Percentiles rank a stretch among this genome's conserved stretches.
Evolutionary conservation across 2,888 invertebrate genomes (phyloP).

Genomic region (Diaperis boleti): DNA sequence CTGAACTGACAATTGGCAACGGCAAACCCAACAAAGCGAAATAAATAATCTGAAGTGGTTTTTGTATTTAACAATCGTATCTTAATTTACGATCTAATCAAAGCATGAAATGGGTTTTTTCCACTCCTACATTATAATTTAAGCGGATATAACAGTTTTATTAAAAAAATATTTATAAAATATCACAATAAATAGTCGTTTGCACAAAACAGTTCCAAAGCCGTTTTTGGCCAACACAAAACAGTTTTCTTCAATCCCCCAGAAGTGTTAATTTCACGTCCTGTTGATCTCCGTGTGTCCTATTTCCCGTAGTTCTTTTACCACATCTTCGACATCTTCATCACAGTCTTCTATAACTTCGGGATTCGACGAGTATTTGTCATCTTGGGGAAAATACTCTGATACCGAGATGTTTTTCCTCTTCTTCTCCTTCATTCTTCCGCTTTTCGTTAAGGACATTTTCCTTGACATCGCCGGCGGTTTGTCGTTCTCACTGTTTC

Average conservation of each 20-base stretch:
- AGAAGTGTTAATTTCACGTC: not conserved
- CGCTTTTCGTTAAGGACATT: constrained; percentile 56
- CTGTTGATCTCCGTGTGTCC: constrained; percentile 12
- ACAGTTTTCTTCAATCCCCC: too few species aligned
- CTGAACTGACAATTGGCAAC: too few species aligned
- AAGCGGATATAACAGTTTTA: too few species aligned
- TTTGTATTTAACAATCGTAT: constrained; percentile 11
- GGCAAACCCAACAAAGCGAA: not conserved
- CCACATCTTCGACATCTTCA: constrained; percentile 21
- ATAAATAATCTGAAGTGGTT: constrained; percentile 25
- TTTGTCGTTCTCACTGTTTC: constrained; percentile 5
- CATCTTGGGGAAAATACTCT: constrained; percentile 27
- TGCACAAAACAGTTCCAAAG: not conserved
- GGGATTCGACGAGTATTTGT: not conserved
- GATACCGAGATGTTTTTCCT: constrained; percentile 38
- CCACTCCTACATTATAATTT: not conserved
- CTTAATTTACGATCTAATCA: constrained; percentile 32
- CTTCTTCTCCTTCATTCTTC: constrained; percentile 55
- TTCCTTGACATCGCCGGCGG: constrained; percentile 43
- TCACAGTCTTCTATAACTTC: constrained; percentile 15
- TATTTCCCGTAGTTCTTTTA: constrained; percentile 18
- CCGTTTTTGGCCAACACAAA: too few species aligned
- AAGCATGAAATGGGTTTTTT: constrained; percentile 8
- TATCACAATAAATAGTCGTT: constrained; percentile 15
- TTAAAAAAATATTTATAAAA: constrained; percentile 20